Base-by-base conservation (phyloP, 2,797 vertebrate genomes). In the Hyperoplus immaculatus region DNA sequence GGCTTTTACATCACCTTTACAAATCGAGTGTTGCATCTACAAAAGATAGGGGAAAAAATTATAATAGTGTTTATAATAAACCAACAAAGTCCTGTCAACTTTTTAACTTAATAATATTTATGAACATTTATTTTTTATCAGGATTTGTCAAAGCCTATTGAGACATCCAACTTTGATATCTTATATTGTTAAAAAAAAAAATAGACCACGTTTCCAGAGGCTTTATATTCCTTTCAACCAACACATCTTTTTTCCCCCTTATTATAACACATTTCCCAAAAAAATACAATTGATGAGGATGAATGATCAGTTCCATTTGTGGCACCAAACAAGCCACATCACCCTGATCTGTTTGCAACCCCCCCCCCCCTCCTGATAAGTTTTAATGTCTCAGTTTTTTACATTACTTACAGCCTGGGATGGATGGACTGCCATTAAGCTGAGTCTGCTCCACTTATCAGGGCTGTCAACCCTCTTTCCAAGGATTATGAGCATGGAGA, bases 401-500 rank as follows among this genome's bases (percentile, higher is more conserved):
- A 66, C 45, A 55, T 45, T 41, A 45, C 60, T 72, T 57, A n/a
- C n/a, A 47, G n/a, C 11, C 63, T 38, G 63, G n/a, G 45, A 6
- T 6, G 47, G 29, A 41, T 12, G 29, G 49, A 67, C 47, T 36
- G 39, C 47, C 16, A 39, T 67, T 69, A 51, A 67, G 16, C 54
- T 0, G 2, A 54, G 13, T 71, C 53, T 12, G 47, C 16, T 76
- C 29, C 39, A 53, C 43, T 55, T 63, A 68, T 75, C 67, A 72
- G 4, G 41, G 45, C 61, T 43, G 45, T 60, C 66, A 46, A 29
- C 47, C 21, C 46, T 63, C 46, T 41, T 60, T 53, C 54, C 43
- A 59, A 73, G 41, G 21, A 78, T 53, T 61, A 72, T 53, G 41
- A 64, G 39, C 58, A 10, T 59, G 61, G 45, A 18, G 77, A 16